These are phyloP conservation scores for Caenorhabditis macrosperma DNA, from an alignment of 2,888 invertebrate genomes.

Conservation along the genomic window DNA sequence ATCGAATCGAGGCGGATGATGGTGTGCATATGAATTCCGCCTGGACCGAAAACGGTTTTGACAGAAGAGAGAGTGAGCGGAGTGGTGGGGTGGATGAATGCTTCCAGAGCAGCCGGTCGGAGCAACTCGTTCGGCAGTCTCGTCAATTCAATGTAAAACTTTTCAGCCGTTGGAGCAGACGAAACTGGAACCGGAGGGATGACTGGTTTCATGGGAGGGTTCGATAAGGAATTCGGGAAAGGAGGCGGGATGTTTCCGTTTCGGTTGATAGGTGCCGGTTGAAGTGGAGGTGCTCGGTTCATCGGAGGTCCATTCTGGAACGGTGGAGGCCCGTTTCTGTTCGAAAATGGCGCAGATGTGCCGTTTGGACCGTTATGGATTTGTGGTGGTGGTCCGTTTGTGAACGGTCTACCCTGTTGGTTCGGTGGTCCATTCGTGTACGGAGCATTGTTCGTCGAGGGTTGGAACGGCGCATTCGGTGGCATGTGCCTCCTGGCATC, in stretches of 20 bases:
- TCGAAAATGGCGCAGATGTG: not conserved
- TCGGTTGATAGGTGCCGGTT: too few relatives aligned
- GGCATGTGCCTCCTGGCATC: not conserved
- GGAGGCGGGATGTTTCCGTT: not conserved
- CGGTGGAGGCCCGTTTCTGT: conserved; percentile 3
- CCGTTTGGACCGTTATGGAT: not conserved
- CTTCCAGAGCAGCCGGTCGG: conserved; percentile 65
- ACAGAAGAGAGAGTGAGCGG: conserved; percentile 70
- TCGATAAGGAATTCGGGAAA: conserved; percentile 9
- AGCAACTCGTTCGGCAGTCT: conserved; percentile 70
- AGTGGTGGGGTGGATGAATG: conserved; percentile 66
- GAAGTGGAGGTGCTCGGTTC: not conserved
- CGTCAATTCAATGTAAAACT: conserved; percentile 69
- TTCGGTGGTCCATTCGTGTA: not conserved
- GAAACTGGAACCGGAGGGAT: not conserved
- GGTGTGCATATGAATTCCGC: conserved; percentile 67
- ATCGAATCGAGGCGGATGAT: conserved; percentile 67
- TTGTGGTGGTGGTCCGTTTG: not conserved
- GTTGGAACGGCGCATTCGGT: not conserved
- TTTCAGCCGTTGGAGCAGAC: conserved; percentile 2
- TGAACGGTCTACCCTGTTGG: not conserved
- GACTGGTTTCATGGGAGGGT: not conserved
- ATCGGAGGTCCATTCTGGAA: conserved; percentile 10
- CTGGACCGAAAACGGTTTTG: conserved; percentile 67
- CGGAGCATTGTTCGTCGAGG: not conserved